Evolutionary conservation across 2,113 vertebrate species (phyloP), one percentile per base, ranked within the genome.

Genomic region (Muscicapa adusta): DNA sequence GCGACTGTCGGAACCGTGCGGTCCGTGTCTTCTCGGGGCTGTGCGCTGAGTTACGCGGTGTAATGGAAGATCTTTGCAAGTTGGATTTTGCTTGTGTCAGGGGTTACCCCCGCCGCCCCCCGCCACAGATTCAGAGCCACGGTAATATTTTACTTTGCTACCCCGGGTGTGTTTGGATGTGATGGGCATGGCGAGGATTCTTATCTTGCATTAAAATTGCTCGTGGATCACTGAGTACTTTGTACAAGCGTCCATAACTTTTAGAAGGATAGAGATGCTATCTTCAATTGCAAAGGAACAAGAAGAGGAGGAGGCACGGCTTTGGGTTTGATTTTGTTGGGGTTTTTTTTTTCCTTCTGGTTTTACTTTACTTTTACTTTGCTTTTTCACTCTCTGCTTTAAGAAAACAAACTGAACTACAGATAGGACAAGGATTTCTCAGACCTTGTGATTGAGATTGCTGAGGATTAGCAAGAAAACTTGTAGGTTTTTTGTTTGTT

Each of bases 321-420:
- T 51, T 17, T 47, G n/a, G 15, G 5, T 42, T 51, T 38, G 47
- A 14, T 22, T 33, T 19, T 25, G 18, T 45, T 45, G 43, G 40
- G 20, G 1, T 8, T n/a, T 25, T 11, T n/a, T 13, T 50, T 50
- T 51, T 28, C 25, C 50, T 13, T 3, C 23, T 23, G 11, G 3
- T 72, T 80, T 47, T 85, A 29, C n/a, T 91, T 91, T 90, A 47
- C 54, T 76, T 82, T 75, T 82, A 40, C 38, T 89, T 82, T 61
- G 31, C 19, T 26, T 60, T 66, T 66, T 47, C 18, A 23, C 31
- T 50, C 17, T 87, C 18, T 51, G 11, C 18, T 72, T 58, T 54
- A 58, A 45, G 60, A 74, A 76, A 84, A 77, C 2, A 3, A 71
- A 29, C 40, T 47, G 53, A 82, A 34, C 34, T 5, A 1, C 29